Conservation (phyloP, 2,113 vertebrate genomes). For the Spea bombifrons region DNA sequence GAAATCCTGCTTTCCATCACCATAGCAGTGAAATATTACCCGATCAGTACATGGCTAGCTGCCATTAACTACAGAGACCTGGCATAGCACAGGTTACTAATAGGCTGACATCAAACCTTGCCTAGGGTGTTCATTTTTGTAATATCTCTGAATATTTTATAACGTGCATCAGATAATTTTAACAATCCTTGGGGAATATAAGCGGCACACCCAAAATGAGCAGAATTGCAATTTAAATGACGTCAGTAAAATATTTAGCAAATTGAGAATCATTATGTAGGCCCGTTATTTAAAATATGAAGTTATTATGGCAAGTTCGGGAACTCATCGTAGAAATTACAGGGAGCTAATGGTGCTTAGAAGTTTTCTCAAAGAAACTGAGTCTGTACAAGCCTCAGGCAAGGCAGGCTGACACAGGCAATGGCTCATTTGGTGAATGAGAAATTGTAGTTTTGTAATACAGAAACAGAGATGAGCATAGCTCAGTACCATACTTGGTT, state of each 20-base stretch:
- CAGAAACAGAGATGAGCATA: too few relatives aligned
- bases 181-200: constrained; percentile 33
- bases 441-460: not conserved
- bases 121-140: constrained; percentile 58
- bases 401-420: too few relatives aligned
- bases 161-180: constrained; percentile 33
- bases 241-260: constrained; percentile 40
- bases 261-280: constrained; percentile 48
- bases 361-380: too few relatives aligned
- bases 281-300: constrained; percentile 55
- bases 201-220: constrained; percentile 23
- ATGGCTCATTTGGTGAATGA: too few relatives aligned
- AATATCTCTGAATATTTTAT: constrained; percentile 17
- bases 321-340: too few relatives aligned
- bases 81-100: constrained; percentile 54
- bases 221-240: constrained; percentile 53
- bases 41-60: constrained; percentile 9
- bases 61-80: constrained; percentile 46
- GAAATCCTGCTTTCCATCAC: not conserved
- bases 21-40: constrained; percentile 14
- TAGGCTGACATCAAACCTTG: constrained; percentile 57
- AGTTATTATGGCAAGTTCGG: not conserved
- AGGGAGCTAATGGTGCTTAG: too few relatives aligned
- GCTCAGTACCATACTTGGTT: too few relatives aligned
- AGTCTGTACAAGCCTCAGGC: too few relatives aligned